Conservation (phyloP, 2,113 vertebrate genomes). For the human region GRCh38 chr11:6794001-6794500, state of each 20-base stretch:
- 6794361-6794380: neutral
- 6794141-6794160: neutral
- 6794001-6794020: neutral
- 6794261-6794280: neutral
- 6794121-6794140: neutral
- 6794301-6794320: neutral
- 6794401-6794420: neutral
- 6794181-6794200: neutral
- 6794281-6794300: neutral
- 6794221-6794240: neutral
- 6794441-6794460: neutral
- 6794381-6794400: neutral
- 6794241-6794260: neutral
- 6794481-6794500: neutral
- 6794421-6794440: neutral
- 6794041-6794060: neutral
- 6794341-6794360: neutral
- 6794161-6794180: neutral
- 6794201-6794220: neutral
- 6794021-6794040: neutral
- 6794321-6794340: neutral
- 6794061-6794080: neutral
- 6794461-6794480: neutral
- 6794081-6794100: neutral
- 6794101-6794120: neutral